A percentile compares a stretch with the other conserved stretches of the same genome.
These are phyloP conservation scores for Atta colombica DNA, from an alignment of 1,140 invertebrate species.

Conservation along the genomic window DNA sequence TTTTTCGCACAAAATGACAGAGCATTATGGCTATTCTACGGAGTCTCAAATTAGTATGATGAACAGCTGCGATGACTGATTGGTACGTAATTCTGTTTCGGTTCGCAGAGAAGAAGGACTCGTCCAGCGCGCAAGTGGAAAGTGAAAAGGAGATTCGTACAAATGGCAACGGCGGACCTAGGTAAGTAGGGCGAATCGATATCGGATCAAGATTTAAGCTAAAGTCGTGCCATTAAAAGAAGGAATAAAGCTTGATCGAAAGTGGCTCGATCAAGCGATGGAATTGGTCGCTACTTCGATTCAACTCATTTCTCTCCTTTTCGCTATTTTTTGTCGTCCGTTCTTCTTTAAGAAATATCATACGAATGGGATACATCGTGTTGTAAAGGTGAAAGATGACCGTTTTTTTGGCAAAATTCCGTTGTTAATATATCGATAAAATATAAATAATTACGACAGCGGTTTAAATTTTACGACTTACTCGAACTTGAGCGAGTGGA, in stretches of 20 bases:
- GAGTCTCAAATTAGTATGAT: neutral
- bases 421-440: neutral
- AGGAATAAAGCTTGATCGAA: conserved; percentile 63
- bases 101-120: conserved; percentile 82
- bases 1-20: neutral
- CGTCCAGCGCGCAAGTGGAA: conserved; percentile 78
- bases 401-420: neutral
- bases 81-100: conserved; percentile 18
- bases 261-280: conserved; percentile 41
- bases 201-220: conserved; percentile 34
- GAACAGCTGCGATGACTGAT: conserved; percentile 27
- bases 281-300: conserved; percentile 16
- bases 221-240: conserved; percentile 25
- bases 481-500: neutral
- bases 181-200: conserved; percentile 82
- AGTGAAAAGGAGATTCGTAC: conserved; percentile 83
- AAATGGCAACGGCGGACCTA: conserved; percentile 75
- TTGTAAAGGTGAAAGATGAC: neutral
- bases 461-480: neutral
- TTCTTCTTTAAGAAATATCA: neutral
- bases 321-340: neutral
- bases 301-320: conserved; percentile 10
- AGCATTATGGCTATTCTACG: neutral
- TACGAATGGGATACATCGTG: neutral
- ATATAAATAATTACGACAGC: conserved; percentile 7